Conservation (phyloP, 2,888 invertebrate species). For the Cantharis nigra region DNA sequence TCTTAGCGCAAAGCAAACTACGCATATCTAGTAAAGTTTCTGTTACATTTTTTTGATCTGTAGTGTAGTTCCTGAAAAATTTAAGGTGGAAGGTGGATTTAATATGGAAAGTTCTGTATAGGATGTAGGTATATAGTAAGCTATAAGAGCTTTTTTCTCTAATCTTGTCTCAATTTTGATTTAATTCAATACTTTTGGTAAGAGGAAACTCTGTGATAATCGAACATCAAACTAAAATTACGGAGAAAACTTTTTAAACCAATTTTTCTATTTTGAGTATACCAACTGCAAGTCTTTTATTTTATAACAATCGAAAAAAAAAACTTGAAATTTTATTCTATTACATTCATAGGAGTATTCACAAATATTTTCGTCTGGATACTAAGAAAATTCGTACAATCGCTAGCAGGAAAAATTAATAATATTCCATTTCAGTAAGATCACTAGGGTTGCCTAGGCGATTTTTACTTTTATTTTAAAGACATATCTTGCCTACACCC, state of each 20-base stretch:
- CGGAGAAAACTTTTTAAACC: not conserved
- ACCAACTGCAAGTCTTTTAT: not conserved
- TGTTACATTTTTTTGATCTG: no score
- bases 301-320: not conserved
- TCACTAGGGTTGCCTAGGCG: no score
- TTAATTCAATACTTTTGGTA: not conserved
- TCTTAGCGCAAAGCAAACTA: no score
- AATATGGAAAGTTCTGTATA: not conserved
- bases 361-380: not conserved
- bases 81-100: not conserved
- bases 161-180: not conserved
- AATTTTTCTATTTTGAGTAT: not conserved
- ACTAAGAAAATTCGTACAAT: no score
- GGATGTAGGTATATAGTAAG: not conserved
- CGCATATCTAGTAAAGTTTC: no score
- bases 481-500: no score
- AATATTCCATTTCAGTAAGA: no score
- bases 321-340: not conserved
- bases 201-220: not conserved
- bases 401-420: no score
- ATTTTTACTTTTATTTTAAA: no score
- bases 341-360: not conserved
- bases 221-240: not conserved
- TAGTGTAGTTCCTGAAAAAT: no score
- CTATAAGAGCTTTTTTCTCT: not conserved